A percentile compares a stretch with the other conserved stretches of the same genome.
phyloP scores from a whole-genome alignment of 1,140 invertebrate species.

The Drosophila pachea region DNA sequence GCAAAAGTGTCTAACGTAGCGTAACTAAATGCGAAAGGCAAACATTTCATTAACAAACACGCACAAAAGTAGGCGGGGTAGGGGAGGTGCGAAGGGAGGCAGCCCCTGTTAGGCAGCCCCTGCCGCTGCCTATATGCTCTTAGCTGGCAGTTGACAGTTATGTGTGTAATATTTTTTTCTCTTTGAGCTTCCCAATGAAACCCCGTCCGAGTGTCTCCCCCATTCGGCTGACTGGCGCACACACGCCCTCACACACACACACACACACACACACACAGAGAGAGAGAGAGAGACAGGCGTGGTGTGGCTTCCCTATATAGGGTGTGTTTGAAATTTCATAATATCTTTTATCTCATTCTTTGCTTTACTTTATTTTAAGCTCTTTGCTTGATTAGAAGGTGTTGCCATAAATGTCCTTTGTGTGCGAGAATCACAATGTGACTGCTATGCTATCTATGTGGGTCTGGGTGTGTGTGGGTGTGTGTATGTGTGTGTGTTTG shows the following conservation, averaged over 20 bases:
- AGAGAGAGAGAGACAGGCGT: slow-evolving; percentile 11
- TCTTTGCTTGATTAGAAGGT: slow-evolving; percentile 76
- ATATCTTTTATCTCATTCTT: slow-evolving; percentile 77
- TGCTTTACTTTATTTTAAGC: slow-evolving; percentile 76
- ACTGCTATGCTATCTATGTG: not conserved
- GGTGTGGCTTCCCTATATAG: slow-evolving; percentile 22
- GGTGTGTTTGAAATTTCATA: slow-evolving; percentile 73
- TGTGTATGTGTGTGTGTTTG: slow-evolving; percentile 14
- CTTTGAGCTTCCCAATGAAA: not conserved
- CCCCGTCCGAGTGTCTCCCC: slow-evolving; percentile 40
- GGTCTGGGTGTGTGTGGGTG: slow-evolving; percentile 6
- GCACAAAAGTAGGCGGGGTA: slow-evolving; percentile 36
- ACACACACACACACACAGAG: not conserved
- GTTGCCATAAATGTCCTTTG: slow-evolving; percentile 71
- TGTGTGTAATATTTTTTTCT: slow-evolving; percentile 69
- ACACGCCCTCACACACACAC: slow-evolving; percentile 25
- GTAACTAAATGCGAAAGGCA: slow-evolving; percentile 75
- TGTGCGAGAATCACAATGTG: slow-evolving; percentile 4
- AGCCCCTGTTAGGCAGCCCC: slow-evolving; percentile 19
- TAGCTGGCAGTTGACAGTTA: slow-evolving; percentile 58
- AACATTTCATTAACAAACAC: slow-evolving; percentile 77
- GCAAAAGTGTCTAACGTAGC: slow-evolving; percentile 76
- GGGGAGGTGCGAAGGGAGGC: not conserved
- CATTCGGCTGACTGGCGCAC: slow-evolving; percentile 21
- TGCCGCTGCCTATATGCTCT: not conserved